A percentile compares a stretch with the other conserved stretches of the same genome.
Conservation (phyloP, 2,888 invertebrate genomes). For the Chironomus tentans region DNA sequence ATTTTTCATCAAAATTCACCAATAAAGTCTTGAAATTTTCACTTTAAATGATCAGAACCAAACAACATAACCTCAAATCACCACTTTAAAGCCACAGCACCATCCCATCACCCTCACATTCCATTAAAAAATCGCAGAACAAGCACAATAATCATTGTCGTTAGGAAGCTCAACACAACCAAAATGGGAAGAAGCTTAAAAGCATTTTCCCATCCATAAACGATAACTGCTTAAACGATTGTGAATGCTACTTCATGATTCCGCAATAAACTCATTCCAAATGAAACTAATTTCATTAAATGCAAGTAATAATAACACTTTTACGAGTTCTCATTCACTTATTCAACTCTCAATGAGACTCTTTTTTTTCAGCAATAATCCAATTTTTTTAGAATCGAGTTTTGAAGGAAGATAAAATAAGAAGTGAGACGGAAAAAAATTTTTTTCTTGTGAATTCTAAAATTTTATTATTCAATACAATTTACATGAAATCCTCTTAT, state of each 20-base stretch:
- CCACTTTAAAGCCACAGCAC: too few relatives aligned
- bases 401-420: neutral
- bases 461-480: constrained; percentile 3
- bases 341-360: neutral
- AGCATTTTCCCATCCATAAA: neutral
- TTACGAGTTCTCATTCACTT: neutral
- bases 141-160: too few relatives aligned
- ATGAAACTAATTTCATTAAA: constrained; percentile 13
- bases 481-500: neutral
- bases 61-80: too few relatives aligned
- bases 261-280: constrained; percentile 19
- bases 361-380: neutral
- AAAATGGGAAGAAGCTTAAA: neutral
- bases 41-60: too few relatives aligned
- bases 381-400: neutral
- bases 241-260: constrained; percentile 23
- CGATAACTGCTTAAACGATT: constrained; percentile 14
- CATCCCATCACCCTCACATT: too few relatives aligned
- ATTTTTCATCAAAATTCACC: too few relatives aligned
- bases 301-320: constrained; percentile 8
- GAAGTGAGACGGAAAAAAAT: neutral
- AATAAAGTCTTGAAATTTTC: too few relatives aligned
- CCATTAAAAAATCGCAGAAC: too few relatives aligned
- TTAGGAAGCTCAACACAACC: too few relatives aligned
- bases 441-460: neutral